Percentiles rank a stretch among this genome's conserved stretches.
Conservation (phyloP, 2,797 vertebrate species). For the Peromyscus eremicus region DNA sequence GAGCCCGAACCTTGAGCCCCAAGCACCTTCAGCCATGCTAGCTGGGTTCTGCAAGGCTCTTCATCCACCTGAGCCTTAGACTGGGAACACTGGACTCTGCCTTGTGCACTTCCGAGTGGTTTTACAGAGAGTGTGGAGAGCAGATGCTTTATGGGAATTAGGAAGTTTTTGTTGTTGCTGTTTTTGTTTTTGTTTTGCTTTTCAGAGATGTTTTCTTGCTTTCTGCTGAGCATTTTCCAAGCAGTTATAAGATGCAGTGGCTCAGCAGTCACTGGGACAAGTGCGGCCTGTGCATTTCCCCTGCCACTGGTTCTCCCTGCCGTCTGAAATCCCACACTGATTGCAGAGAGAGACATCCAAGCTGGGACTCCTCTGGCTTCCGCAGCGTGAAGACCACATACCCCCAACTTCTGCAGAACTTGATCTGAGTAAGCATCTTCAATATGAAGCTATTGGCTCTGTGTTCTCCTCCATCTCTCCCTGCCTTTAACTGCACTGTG, state of each 20-base stretch:
- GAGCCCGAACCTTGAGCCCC: neutral
- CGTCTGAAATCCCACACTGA: no score
- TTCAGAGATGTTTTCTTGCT: neutral
- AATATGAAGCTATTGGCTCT: neutral
- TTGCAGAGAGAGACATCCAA: neutral
- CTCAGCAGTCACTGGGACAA: neutral
- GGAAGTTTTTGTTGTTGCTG: neutral
- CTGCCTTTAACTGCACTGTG: rapidly evolving
- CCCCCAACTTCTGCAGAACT: neutral
- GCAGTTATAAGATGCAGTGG: neutral
- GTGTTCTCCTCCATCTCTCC: neutral
- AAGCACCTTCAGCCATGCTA: neutral
- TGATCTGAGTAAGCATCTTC: rapidly evolving
- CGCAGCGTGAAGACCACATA: neutral
- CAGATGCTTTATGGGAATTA: neutral
- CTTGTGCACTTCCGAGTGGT: rapidly evolving
- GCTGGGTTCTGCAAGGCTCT: neutral
- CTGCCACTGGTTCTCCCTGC: neutral
- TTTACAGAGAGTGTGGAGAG: neutral
- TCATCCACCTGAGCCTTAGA: neutral
- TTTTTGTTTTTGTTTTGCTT: neutral
- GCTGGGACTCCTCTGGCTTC: neutral
- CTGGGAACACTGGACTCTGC: neutral
- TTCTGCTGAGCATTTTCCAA: neutral
- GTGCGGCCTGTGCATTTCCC: neutral